phyloP scores from a whole-genome alignment of 2,888 invertebrate species.

The Brenthis daphne region DNA sequence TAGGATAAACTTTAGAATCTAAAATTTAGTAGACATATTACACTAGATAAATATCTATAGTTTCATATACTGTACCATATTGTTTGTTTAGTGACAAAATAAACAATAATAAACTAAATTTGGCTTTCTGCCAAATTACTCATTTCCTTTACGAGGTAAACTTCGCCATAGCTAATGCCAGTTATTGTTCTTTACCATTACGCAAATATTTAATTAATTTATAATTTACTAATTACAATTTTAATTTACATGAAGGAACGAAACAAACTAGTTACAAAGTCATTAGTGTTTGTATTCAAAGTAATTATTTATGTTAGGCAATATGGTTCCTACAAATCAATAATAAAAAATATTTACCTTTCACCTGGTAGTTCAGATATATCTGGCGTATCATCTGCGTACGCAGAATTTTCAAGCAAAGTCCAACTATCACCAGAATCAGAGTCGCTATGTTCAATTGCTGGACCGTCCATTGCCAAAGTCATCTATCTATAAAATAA shows the following conservation, averaged over 20 bases:
- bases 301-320: neutral
- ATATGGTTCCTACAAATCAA: conserved; percentile 4
- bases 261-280: neutral
- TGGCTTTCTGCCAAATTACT: neutral
- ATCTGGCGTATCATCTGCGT: conserved; percentile 56
- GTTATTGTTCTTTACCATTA: too few relatives aligned
- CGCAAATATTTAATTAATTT: too few relatives aligned
- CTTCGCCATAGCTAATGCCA: neutral
- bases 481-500: conserved; percentile 25
- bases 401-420: conserved; percentile 61
- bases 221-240: too few relatives aligned
- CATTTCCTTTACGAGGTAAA: conserved; percentile 9
- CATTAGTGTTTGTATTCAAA: neutral
- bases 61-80: neutral
- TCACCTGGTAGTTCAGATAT: conserved; percentile 49
- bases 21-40: neutral
- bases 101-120: conserved; percentile 8
- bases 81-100: neutral
- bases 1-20: too few relatives aligned
- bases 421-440: conserved; percentile 81
- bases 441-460: conserved; percentile 73
- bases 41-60: neutral
- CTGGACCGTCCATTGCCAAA: conserved; percentile 63
- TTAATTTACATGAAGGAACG: neutral
- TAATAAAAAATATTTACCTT: conserved; percentile 48